These are phyloP conservation scores for Anhinga rufa DNA, from an alignment of 2,113 vertebrate genomes.

Conservation along the genomic window DNA sequence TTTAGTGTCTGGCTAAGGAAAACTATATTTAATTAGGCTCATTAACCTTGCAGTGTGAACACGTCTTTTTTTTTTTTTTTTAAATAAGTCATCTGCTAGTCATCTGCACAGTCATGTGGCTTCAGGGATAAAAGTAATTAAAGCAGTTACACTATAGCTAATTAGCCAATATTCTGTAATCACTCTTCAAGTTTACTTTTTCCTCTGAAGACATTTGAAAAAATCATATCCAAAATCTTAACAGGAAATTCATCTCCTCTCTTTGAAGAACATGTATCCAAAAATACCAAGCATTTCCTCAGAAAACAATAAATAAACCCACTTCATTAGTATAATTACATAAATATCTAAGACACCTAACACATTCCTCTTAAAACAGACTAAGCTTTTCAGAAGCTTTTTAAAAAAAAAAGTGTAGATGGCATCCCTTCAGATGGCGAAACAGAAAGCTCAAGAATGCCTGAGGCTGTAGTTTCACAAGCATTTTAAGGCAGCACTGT, in stretches of 20 bases:
- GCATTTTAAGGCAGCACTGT: not conserved
- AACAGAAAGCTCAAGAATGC: conserved; percentile 20
- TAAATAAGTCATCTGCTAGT: conserved; percentile 67
- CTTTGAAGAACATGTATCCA: not conserved
- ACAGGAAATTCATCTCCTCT: conserved; percentile 39
- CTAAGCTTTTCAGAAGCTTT: not conserved
- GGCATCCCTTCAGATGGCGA: conserved; percentile 39
- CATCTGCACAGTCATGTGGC: conserved; percentile 68
- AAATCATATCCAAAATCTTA: conserved; percentile 29
- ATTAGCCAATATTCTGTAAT: conserved; percentile 70
- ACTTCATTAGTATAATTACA: conserved; percentile 44
- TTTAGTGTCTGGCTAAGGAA: conserved; percentile 61
- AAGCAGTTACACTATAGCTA: conserved; percentile 65
- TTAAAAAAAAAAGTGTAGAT: not conserved
- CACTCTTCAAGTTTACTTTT: conserved; percentile 63
- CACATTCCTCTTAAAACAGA: not conserved
- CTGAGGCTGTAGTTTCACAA: conserved; percentile 11
- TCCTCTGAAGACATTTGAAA: conserved; percentile 56
- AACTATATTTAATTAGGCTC: conserved; percentile 67
- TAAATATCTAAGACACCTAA: conserved; percentile 16
- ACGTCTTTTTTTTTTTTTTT: conserved; percentile 42
- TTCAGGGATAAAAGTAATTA: conserved; percentile 68
- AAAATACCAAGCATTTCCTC: conserved; percentile 38
- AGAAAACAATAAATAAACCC: conserved; percentile 46
- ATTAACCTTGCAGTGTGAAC: conserved; percentile 71